Conservation (phyloP, 2,113 vertebrate genomes). For the Mellivora capensis region DNA sequence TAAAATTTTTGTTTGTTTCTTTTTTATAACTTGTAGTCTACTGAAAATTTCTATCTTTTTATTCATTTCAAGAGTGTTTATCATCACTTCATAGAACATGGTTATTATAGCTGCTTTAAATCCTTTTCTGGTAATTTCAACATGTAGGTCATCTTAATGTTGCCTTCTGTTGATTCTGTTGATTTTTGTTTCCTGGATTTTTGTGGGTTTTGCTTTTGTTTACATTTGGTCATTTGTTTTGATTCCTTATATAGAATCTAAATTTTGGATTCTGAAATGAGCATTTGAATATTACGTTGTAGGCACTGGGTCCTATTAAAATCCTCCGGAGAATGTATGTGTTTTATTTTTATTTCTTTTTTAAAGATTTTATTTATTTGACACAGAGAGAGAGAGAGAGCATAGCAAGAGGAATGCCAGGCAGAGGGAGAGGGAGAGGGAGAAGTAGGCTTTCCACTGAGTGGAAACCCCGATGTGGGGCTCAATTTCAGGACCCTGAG, state of each 20-base stretch:
- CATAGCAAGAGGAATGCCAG: too few relatives aligned
- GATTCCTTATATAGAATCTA: neutral
- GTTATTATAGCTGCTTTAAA: neutral
- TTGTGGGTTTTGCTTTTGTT: neutral
- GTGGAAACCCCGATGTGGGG: too few relatives aligned
- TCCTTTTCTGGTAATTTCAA: neutral
- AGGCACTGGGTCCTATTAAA: neutral
- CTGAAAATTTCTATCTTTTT: neutral
- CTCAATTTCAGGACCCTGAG: too few relatives aligned
- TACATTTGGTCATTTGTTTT: neutral
- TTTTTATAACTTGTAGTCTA: neutral
- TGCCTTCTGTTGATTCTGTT: neutral
- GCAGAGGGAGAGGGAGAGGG: too few relatives aligned
- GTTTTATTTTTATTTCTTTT: too few relatives aligned
- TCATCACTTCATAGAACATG: neutral
- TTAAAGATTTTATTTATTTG: too few relatives aligned
- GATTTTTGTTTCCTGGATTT: neutral
- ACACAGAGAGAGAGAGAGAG: too few relatives aligned
- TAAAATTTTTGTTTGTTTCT: neutral
- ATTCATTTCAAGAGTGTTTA: neutral
- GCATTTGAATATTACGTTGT: neutral
- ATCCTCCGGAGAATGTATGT: neutral
- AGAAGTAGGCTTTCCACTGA: too few relatives aligned
- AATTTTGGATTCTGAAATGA: neutral
- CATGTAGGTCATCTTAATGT: neutral